Base-by-base conservation (phyloP, 2,888 invertebrate genomes). In the Lamproptera curius region DNA sequence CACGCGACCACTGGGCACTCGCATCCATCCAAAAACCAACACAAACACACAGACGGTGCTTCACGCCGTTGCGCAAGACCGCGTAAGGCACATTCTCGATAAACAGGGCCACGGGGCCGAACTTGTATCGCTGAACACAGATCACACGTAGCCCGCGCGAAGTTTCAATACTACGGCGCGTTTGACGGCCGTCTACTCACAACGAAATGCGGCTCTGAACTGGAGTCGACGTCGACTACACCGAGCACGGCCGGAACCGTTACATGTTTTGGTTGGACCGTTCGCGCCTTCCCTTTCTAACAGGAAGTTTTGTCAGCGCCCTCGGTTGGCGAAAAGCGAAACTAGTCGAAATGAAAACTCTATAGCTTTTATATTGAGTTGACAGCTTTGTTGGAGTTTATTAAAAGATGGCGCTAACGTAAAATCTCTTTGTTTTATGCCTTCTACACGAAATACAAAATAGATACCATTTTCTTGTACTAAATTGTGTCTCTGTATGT, bases 1-100 rank as follows among this genome's bases (percentile, higher is more conserved):
- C 70, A 75, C 61, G 70, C 74, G 67, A 70, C 69, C 67, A 6
- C 20, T 6, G 20, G 6, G 20, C 20, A 20, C 20, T n/a, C 20
- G 20, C 83, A 85, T 83, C 85, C 85, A 78, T 76, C 76, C 78
- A 84, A 79, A 77, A 16, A 5, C n/a, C n/a, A n/a, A 20, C 20
- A 20, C 20, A 41, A 42, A 17, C 35, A 47, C 35, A 36, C 73
- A 74, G 76, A 81, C 83, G 79, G 79, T 76, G 67, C 82, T 79
- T 70, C 56, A 57, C 71, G 55, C n/a, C 82, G 80, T 82, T 75
- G 67, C 54, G 58, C 65, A 62, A 75, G 76, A 20, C 20, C 3
- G 20, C 6, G 20, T 20, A 20, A 20, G 20, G 20, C 20, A 20
- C 20, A 20, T 20, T 6, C 20, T 20, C 20, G 20, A 6, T 20